Base-by-base conservation (phyloP, 2,113 vertebrate genomes). In the Ceuthmochares aereus region DNA sequence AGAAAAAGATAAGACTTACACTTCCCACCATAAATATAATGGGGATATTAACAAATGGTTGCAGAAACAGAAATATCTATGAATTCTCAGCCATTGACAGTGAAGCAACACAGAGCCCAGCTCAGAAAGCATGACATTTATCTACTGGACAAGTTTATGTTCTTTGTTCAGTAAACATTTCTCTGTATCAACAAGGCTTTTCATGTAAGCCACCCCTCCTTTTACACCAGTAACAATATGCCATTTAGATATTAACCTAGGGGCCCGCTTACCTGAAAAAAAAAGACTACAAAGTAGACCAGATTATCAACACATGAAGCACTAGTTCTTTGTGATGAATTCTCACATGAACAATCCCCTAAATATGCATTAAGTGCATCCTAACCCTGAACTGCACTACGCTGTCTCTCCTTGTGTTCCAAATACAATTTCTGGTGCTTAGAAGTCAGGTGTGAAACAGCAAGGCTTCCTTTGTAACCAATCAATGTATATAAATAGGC, bases 1-100 rank as follows among this genome's bases (percentile, higher is more conserved):
- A 98, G 89, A 93, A 97, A 95, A 96, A 96, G 74, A 95, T 93
- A 95, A 94, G 84, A 29, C 68, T 92, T 97, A 97, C 94, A 97
- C 78, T 96, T 96, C 69, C 74, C 91, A 95, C 80, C 78, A 89
- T 92, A 95, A 95, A 89, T 93, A 81, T 84, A 87, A 97, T 36
- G 83, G 93, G 87, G 90, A 96, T 79, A 94, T 93, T 74, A 96
- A 94, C 72, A 94, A 96, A 94, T 0, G 4, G 52, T 91, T 91
- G 87, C 34, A 94, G 79, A 64, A 96, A 96, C 40, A 94, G 34
- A 89, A 73, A 66, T 8, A 74, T n/a, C 84, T 85, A 73, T 12
- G 25, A 72, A 77, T 85, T 89, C 26, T 36, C 63, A 91, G 72
- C 51, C 55, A 93, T 77, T 85, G 37, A 82, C 9, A 79, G 66